Evolutionary conservation across 2,797 vertebrate genomes (phyloP), one percentile per base, ranked within the genome.

Genomic region (Microctenopoma steveboyesi): DNA sequence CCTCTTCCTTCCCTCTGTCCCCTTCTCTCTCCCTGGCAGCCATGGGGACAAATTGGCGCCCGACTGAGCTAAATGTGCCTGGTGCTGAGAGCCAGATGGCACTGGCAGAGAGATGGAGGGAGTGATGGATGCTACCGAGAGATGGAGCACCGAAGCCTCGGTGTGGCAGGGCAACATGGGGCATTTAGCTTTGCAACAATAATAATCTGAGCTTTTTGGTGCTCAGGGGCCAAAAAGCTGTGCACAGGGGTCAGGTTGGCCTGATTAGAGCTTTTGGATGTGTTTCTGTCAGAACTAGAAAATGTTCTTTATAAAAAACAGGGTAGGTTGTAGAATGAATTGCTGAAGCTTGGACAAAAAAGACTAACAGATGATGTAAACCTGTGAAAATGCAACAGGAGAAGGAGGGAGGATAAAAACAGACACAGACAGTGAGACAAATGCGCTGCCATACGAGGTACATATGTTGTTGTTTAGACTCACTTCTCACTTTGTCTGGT

Each of bases 41-140:
- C 79, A 79, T 81, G 84, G 89, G 90, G 83, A 91, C 90, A 92
- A 91, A 92, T 89, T 89, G 92, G 87, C 74, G 65, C 84, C 91
- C 70, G 50, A 69, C 88, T 90, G 91, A 76, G 88, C 82, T 91
- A 92, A 93, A 93, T 88, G 88, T 77, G 83, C 82, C 68, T 76
- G 81, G 88, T 85, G 88, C 91, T 91, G 90, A 72, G 90, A 91
- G 88, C 90, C 92, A 93, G 92, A 93, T 93, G 93, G 92, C 79
- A 59, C 87, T 87, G 89, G 87, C 90, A 88, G 64, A 79, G 86
- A 72, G 72, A 84, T 65, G 81, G 82, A 87, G 60, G 65, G 79
- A 87, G 81, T 69, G 43, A 86, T 74, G 69, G 80, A 85, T 74
- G 72, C 85, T 66, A 73, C 77, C 50, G 76, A 79, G 78, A 86